Conservation (phyloP, 2,113 vertebrate genomes). For the Gallinago undulata region DNA sequence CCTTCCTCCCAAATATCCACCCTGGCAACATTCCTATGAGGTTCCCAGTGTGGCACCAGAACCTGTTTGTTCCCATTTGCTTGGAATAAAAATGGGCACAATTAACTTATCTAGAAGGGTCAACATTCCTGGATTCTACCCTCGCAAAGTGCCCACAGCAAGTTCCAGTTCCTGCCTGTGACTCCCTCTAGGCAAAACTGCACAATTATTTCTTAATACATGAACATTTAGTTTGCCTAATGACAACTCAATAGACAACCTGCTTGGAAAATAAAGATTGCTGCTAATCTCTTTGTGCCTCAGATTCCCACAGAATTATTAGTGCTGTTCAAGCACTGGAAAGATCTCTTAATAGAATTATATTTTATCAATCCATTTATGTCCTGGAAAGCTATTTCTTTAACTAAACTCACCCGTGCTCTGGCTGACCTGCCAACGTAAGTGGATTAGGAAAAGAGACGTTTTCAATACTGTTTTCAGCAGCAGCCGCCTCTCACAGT, state of each 20-base stretch:
- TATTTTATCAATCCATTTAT: not conserved
- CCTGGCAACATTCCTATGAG: not conserved
- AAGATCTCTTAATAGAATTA: conserved; percentile 1
- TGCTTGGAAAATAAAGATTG: not conserved
- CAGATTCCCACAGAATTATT: not conserved
- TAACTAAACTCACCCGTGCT: not conserved
- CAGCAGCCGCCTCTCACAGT: not conserved
- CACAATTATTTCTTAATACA: not conserved
- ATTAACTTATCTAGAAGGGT: not conserved
- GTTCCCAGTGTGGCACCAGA: fast-evolving
- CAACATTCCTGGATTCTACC: not conserved
- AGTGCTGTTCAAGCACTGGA: not conserved
- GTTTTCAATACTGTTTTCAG: not conserved
- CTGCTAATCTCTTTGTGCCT: not conserved
- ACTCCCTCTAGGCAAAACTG: not conserved
- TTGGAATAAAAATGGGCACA: not conserved
- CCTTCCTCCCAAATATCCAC: not conserved
- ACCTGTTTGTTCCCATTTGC: not conserved
- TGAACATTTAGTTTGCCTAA: not conserved
- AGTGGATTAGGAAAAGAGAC: not conserved
- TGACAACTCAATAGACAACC: not conserved
- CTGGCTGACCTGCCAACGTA: not conserved
- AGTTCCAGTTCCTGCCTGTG: not conserved
- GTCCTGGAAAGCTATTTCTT: not conserved
- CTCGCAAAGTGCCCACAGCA: fast-evolving